A percentile compares a stretch with the other conserved stretches of the same genome.
phyloP scores from a whole-genome alignment of 1,140 invertebrate species.

The Eriosoma lanigerum region DNA sequence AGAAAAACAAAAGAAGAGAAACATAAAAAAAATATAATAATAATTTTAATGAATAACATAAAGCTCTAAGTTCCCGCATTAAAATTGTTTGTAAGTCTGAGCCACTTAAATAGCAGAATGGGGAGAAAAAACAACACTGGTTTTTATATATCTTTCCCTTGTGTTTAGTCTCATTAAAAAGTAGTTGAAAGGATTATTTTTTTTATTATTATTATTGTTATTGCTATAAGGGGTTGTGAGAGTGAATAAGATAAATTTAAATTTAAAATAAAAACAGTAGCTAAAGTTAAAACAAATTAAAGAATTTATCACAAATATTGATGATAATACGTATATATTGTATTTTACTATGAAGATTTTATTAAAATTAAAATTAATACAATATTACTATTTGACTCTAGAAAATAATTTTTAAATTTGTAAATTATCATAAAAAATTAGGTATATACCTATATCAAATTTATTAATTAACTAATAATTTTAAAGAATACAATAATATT shows the following conservation, averaged over 20 bases:
- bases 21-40: not conserved
- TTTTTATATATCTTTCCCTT: constrained; percentile 37
- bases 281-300: not conserved
- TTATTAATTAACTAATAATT: no score
- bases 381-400: no score
- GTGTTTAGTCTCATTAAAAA: constrained; percentile 48
- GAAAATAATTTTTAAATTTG: no score
- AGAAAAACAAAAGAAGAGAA: not conserved
- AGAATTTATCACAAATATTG: not conserved
- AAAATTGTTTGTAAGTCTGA: constrained; percentile 38
- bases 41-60: constrained; percentile 29
- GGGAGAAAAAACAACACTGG: constrained; percentile 21
- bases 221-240: constrained; percentile 37
- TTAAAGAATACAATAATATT: no score
- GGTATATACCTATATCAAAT: no score
- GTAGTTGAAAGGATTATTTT: constrained; percentile 32
- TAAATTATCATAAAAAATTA: no score
- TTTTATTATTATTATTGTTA: constrained; percentile 34
- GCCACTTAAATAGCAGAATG: constrained; percentile 24
- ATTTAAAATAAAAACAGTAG: constrained; percentile 35
- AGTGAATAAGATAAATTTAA: constrained; percentile 23
- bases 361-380: not conserved
- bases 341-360: not conserved
- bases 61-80: constrained; percentile 38
- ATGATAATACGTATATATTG: not conserved